A percentile compares a stretch with the other conserved stretches of the same genome.
Evolutionary conservation across 37 sponge, comb jelly and placozoan genomes (phyloP).

Genomic region (Ianthella basta): DNA sequence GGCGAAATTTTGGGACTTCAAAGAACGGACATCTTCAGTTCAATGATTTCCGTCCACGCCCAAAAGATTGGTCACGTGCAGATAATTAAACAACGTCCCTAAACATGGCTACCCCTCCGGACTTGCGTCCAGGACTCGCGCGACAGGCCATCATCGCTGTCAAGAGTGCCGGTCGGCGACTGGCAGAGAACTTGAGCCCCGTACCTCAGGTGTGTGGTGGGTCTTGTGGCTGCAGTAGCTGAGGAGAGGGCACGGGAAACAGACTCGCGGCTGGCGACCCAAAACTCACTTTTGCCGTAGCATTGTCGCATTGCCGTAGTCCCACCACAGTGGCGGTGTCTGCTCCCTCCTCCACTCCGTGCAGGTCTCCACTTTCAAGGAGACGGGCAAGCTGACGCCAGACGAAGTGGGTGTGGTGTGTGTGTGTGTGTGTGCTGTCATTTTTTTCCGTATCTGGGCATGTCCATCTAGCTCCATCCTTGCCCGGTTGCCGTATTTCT

Average conservation of each 20-base stretch:
- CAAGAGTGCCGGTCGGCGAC: conserved; percentile 58
- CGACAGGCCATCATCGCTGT: conserved; percentile 49
- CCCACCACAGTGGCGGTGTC: no score
- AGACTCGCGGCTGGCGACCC: no score
- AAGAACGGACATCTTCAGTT: no score
- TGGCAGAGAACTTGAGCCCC: conserved; percentile 74
- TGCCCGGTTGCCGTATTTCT: not conserved
- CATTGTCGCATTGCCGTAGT: no score
- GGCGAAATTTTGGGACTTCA: no score
- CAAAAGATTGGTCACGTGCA: no score
- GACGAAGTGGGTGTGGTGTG: conserved; percentile 77
- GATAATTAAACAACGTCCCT: no score
- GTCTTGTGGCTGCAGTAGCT: not conserved
- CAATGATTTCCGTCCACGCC: no score
- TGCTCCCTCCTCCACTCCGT: not conserved
- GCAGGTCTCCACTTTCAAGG: conserved; percentile 96
- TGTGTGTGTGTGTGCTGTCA: no score
- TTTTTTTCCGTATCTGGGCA: no score
- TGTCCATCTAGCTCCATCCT: not conserved
- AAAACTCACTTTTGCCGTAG: no score
- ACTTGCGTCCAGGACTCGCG: not conserved
- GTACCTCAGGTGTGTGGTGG: conserved; percentile 60
- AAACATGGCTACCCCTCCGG: not conserved
- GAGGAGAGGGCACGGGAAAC: no score
- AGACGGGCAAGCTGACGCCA: conserved; percentile 93